phyloP scores from a whole-genome alignment of 2,888 invertebrate species.

The Eumacrocentrus americanus region DNA sequence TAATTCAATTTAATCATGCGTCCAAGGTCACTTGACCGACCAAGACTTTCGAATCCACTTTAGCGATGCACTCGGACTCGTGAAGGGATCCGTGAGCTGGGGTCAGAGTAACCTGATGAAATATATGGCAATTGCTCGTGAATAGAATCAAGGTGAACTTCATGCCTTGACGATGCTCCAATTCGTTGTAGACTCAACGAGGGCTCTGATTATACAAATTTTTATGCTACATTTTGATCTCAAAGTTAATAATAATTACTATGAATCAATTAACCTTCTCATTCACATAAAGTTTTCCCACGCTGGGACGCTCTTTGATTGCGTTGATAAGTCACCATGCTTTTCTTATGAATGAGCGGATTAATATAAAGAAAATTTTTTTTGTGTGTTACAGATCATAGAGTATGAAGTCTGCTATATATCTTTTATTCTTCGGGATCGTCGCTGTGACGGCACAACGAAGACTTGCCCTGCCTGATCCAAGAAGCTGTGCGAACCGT shows the following conservation, averaged over 20 bases:
- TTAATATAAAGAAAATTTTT: conserved; percentile 16
- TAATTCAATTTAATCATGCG: no score
- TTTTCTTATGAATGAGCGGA: no score
- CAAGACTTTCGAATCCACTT: conserved; percentile 34
- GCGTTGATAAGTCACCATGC: no score
- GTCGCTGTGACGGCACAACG: conserved; percentile 78
- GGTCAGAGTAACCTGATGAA: background rate
- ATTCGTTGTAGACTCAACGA: background rate
- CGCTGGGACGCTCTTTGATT: no score
- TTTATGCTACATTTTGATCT: no score
- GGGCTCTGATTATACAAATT: no score
- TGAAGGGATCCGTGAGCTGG: background rate
- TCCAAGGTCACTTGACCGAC: conserved; percentile 35
- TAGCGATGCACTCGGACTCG: conserved; percentile 9
- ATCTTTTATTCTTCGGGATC: conserved; percentile 70
- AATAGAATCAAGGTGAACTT: conserved; percentile 14
- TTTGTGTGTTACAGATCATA: conserved; percentile 42
- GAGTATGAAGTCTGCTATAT: conserved; percentile 49
- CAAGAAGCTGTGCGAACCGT: conserved; percentile 88
- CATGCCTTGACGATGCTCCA: background rate
- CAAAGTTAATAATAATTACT: no score
- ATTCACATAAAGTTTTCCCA: no score
- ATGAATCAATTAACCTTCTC: no score
- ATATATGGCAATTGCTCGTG: background rate
- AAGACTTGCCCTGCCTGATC: conserved; percentile 85